Evolutionary conservation across 2,888 invertebrate genomes (phyloP).

Genomic region (Brenthis daphne): DNA sequence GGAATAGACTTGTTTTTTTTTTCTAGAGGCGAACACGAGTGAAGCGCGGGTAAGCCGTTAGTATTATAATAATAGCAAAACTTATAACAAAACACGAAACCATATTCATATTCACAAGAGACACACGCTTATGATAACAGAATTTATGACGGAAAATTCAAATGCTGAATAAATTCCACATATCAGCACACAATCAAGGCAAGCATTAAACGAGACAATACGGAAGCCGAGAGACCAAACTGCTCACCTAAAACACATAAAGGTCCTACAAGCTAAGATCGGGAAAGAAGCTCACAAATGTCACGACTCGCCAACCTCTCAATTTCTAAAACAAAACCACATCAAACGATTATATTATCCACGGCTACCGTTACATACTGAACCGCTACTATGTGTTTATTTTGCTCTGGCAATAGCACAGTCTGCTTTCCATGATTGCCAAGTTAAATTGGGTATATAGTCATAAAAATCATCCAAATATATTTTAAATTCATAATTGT

Average conservation of each 20-base stretch:
- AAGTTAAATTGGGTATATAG: no score
- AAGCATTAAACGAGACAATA: constrained; percentile 29
- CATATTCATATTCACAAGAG: constrained; percentile 21
- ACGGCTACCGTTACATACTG: constrained; percentile 71
- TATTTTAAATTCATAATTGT: no score
- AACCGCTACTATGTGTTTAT: constrained; percentile 50
- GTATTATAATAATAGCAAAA: not conserved
- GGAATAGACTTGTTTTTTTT: no score
- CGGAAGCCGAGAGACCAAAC: constrained; percentile 29
- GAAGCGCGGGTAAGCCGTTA: not conserved
- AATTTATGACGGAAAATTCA: constrained; percentile 37
- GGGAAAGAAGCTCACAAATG: constrained; percentile 62
- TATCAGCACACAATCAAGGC: constrained; percentile 30
- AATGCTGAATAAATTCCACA: constrained; percentile 30
- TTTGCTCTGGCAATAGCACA: not conserved
- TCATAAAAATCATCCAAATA: no score
- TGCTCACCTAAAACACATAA: constrained; percentile 32
- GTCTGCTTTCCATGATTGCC: no score
- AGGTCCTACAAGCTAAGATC: constrained; percentile 37
- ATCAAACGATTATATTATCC: constrained; percentile 68
- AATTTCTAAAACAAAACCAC: constrained; percentile 77
- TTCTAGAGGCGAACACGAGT: no score
- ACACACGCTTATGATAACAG: constrained; percentile 28
- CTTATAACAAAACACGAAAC: constrained; percentile 1
- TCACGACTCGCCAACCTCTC: constrained; percentile 73